Evolutionary conservation across 2,888 invertebrate species (phyloP).

Genomic region (Hypomecis punctinalis): DNA sequence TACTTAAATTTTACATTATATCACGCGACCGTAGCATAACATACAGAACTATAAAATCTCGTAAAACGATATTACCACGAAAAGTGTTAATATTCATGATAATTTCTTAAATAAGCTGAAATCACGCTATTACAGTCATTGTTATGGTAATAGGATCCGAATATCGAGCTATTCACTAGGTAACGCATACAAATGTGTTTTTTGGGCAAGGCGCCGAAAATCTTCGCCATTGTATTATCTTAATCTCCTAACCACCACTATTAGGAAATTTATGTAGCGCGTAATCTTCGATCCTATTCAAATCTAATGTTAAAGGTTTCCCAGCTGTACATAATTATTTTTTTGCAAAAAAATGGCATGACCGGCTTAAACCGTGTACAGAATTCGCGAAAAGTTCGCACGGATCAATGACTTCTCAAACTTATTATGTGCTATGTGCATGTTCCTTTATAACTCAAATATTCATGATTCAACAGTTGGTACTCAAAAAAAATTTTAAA

Average conservation of each 20-base stretch:
- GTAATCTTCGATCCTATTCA: constrained; percentile 10
- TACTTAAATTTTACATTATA: too few species aligned
- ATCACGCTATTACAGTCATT: constrained; percentile 19
- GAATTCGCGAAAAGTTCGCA: too few species aligned
- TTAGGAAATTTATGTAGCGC: constrained; percentile 15
- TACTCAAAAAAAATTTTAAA: too few species aligned
- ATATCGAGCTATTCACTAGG: constrained; percentile 11
- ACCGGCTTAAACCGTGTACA: too few species aligned
- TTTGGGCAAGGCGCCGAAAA: constrained; percentile 37
- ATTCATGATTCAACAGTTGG: too few species aligned
- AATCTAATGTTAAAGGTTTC: constrained; percentile 7
- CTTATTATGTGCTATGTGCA: too few species aligned
- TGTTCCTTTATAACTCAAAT: too few species aligned
- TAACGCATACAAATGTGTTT: constrained; percentile 47
- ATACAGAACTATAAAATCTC: constrained; percentile 36
- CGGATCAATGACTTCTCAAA: too few species aligned
- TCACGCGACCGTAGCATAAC: neutral
- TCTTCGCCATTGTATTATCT: constrained; percentile 14
- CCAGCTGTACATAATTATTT: too few species aligned
- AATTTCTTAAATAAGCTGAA: constrained; percentile 13
- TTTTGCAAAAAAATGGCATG: too few species aligned
- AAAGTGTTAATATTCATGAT: constrained; percentile 15
- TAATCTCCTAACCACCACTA: constrained; percentile 25
- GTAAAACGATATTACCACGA: constrained; percentile 36
- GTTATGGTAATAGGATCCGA: constrained; percentile 9